A percentile compares a stretch with the other conserved stretches of the same genome.
Evolutionary conservation across 2,888 invertebrate genomes (phyloP).

Genomic region (Ectemnius lituratus): DNA sequence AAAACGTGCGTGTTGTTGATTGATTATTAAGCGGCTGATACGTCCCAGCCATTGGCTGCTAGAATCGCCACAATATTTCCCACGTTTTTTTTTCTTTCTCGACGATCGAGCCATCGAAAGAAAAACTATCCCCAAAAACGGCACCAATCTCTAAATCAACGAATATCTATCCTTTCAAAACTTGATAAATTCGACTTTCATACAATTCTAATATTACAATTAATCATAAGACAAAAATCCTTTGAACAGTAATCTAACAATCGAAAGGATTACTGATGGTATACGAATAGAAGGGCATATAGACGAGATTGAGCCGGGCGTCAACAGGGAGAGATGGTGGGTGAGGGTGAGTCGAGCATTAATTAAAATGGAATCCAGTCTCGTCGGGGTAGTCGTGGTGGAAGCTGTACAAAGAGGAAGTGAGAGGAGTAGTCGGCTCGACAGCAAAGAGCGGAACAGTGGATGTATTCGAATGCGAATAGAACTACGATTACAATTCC

Average conservation of each 20-base stretch:
- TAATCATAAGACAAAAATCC: no score
- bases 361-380: constrained; percentile 74
- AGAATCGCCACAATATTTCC: not conserved
- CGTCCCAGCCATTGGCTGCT: not conserved
- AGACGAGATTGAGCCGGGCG: not conserved
- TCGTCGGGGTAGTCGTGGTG: not conserved
- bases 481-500: constrained; percentile 73
- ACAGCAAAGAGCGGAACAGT: not conserved
- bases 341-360: constrained; percentile 53
- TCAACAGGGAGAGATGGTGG: constrained; percentile 30
- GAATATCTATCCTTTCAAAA: not conserved
- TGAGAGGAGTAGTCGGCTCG: not conserved
- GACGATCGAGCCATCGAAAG: not conserved
- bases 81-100: not conserved
- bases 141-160: not conserved
- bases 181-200: not conserved
- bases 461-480: constrained; percentile 52
- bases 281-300: constrained; percentile 34
- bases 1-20: constrained; percentile 12
- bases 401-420: constrained; percentile 11
- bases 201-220: no score
- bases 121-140: not conserved
- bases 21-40: constrained; percentile 8
- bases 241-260: no score
- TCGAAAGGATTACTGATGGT: not conserved